Evolutionary conservation across 1,140 invertebrate genomes (phyloP).

Genomic region (Cepaea nemoralis): DNA sequence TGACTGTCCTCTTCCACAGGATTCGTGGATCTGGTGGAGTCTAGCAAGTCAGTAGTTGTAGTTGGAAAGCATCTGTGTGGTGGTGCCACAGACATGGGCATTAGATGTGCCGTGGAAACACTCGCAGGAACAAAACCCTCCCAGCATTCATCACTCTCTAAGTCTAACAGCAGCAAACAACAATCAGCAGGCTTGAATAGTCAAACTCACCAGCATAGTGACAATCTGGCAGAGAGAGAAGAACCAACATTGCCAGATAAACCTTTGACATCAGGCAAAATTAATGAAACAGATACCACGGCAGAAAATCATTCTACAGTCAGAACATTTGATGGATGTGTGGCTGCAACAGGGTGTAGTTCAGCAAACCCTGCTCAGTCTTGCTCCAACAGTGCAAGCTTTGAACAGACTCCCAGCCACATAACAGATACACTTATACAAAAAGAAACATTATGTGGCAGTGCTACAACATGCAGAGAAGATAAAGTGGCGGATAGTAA

Average conservation of each 20-base stretch:
- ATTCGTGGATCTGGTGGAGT: conserved; percentile 74
- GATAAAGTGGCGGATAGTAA: not conserved
- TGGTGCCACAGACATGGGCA: conserved; percentile 79
- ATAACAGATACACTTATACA: not conserved
- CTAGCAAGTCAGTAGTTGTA: conserved; percentile 76
- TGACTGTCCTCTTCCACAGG: conserved; percentile 47
- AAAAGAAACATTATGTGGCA: not conserved
- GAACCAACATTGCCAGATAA: not conserved
- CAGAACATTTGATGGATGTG: too few species aligned
- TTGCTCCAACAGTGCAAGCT: not conserved
- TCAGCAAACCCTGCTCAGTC: not conserved
- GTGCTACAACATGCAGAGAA: too few species aligned
- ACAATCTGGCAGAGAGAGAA: not conserved
- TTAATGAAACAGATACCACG: too few species aligned
- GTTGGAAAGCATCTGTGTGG: conserved; percentile 90
- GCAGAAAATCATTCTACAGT: too few species aligned
- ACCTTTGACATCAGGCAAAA: too few species aligned
- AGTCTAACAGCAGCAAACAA: not conserved
- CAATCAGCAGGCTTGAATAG: not conserved
- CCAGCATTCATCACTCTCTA: not conserved
- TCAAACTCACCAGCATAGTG: not conserved
- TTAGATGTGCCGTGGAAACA: conserved; percentile 26
- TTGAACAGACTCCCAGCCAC: not conserved
- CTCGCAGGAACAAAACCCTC: not conserved
- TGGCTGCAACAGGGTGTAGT: not conserved